phyloP scores from a whole-genome alignment of 2,888 invertebrate species.

The Heliconius aoede region DNA sequence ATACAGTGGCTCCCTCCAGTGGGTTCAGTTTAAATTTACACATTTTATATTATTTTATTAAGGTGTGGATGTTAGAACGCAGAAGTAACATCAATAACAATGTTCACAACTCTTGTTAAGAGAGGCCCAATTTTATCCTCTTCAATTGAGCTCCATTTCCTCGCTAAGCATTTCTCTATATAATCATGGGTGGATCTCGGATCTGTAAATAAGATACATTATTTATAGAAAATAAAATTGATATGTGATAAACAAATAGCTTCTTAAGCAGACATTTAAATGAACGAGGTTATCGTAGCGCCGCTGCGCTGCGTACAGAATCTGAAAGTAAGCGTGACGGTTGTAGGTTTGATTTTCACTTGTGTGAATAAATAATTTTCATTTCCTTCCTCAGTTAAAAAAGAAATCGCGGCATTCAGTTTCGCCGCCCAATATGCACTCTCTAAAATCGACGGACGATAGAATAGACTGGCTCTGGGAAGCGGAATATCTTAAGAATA shows the following conservation, averaged over 20 bases:
- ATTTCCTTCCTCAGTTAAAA: no score
- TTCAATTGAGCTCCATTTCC: conserved; percentile 69
- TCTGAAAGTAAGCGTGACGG: no score
- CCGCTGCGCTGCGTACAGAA: no score
- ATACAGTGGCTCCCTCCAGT: not conserved
- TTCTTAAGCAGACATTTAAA: not conserved
- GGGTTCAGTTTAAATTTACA: not conserved
- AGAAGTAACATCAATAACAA: conserved; percentile 68
- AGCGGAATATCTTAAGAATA: no score
- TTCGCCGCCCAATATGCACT: no score
- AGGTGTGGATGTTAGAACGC: conserved; percentile 35
- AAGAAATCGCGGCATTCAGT: no score
- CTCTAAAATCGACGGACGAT: no score
- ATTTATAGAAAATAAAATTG: not conserved
- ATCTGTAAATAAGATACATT: conserved; percentile 55
- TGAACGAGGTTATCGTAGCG: not conserved
- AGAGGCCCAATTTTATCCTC: conserved; percentile 69
- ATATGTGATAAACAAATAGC: not conserved
- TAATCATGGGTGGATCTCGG: conserved; percentile 59
- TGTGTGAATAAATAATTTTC: no score
- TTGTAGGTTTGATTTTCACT: not conserved
- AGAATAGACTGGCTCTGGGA: no score
- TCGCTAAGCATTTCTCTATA: conserved; percentile 71
- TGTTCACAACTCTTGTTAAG: conserved; percentile 69
- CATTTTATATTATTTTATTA: not conserved